Evolutionary conservation across 2,113 vertebrate species (phyloP).

Genomic region (Ailurus styani): DNA sequence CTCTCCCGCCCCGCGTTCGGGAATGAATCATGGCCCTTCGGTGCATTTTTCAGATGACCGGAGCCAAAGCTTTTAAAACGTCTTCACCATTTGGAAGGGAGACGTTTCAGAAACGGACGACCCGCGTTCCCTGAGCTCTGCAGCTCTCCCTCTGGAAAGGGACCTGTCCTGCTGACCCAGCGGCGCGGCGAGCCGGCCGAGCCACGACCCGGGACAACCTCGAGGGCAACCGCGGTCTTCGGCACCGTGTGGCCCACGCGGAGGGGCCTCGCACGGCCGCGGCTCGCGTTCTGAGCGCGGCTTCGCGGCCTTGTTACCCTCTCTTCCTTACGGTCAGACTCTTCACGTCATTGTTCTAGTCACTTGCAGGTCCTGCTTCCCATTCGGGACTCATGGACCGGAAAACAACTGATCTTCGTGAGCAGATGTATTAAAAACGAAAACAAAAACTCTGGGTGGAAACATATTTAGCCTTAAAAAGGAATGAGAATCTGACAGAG

Average conservation of each 20-base stretch:
- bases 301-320: background rate
- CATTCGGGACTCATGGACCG: background rate
- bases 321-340: background rate
- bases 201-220: no score
- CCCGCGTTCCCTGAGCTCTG: background rate
- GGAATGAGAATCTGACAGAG: background rate
- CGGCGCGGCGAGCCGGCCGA: accelerated
- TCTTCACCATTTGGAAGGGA: background rate
- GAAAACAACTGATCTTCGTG: background rate
- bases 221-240: no score
- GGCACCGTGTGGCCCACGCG: accelerated
- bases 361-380: background rate
- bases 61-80: constrained; percentile 17
- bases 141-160: background rate
- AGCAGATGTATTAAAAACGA: background rate
- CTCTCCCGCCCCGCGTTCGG: background rate
- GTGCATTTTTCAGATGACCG: constrained; percentile 48
- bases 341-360: background rate
- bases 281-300: background rate
- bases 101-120: background rate
- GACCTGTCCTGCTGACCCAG: background rate
- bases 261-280: background rate
- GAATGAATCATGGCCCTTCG: background rate
- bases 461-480: constrained; percentile 22
- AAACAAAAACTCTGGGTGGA: background rate